Evolutionary conservation across 1,140 invertebrate species (phyloP), one percentile per base, ranked within the genome.

Genomic region (Drosophila ananassae): DNA sequence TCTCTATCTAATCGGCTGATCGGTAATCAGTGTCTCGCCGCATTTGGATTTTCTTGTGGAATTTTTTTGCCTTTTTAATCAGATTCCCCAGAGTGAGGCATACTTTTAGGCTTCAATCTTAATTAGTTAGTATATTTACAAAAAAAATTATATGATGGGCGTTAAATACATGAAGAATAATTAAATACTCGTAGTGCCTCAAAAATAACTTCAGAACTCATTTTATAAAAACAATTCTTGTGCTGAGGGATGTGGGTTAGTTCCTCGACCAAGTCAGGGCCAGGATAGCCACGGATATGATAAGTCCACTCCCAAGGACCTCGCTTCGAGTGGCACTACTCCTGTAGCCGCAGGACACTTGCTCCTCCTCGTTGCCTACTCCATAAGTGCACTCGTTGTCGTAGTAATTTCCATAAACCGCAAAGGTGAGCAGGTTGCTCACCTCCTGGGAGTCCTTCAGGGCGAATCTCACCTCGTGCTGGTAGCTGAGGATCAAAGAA

Each of bases 381-480:
- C 59, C 53, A 55, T 53, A 79, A 2, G 83, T 89, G 25, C 83
- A 89, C 17, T 24, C 17, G 0, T 89, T 68, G 34, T 83, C 73
- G 28, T 63, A 91, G 48, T 89, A 91, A n/a, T 91, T 91, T 0
- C 83, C 90, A 54, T 91, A 91, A 32, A 89, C 68, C 8, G 67
- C 76, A 39, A 91, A 91, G n/a, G 83, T 76, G 39, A 91, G 30
- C 0, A 91, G 53, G 47, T 90, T 78, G 12, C 17, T 12, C 9
- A 75, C n/a, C 25, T 71, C 47, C 7, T 64, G 24, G 2, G 30
- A 21, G 0, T 59, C 48, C 3, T 62, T 50, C 21, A 84, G 13
- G 0, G 32, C 51, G n/a, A 72, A 84, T 10, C 59, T 71, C 0
- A 77, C 57, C 5, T 71, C 34, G 5, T 63, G 4, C 8, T 61